phyloP scores from a whole-genome alignment of 2,888 invertebrate species.

The Melieria crassipennis region DNA sequence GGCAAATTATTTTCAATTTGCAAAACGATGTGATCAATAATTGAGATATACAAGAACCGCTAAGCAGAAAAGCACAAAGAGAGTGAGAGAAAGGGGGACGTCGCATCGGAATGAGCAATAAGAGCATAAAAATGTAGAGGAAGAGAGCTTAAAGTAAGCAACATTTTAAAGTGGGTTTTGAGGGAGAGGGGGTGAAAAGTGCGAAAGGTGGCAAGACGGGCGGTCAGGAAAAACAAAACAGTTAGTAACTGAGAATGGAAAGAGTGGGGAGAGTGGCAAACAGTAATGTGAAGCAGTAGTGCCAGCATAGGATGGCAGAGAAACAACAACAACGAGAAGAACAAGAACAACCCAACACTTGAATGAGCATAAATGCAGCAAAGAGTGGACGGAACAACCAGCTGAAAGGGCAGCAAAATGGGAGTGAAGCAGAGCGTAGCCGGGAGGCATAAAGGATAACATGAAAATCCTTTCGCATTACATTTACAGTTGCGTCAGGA shows the following conservation, averaged over 20 bases:
- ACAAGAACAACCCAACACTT: background rate
- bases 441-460: conserved; percentile 17
- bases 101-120: conserved; percentile 9
- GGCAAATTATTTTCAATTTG: conserved; percentile 51
- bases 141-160: background rate
- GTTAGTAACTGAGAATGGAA: background rate
- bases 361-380: background rate
- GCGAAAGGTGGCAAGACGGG: background rate
- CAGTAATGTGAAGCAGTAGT: conserved; percentile 13
- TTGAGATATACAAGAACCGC: background rate
- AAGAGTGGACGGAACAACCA: background rate
- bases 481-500: conserved; percentile 60
- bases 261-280: conserved; percentile 13
- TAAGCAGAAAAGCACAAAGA: background rate
- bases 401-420: no score
- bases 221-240: no score
- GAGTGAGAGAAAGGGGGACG: conserved; percentile 31
- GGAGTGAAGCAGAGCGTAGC: no score
- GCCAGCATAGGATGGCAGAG: conserved; percentile 17
- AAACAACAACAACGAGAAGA: conserved; percentile 7
- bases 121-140: background rate
- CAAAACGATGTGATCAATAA: conserved; percentile 47
- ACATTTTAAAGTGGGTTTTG: no score
- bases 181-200: background rate
- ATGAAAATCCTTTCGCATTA: conserved; percentile 59